A percentile compares a stretch with the other conserved stretches of the same genome.
phyloP scores from a whole-genome alignment of 2,797 vertebrate genomes.

The Lateolabrax maculatus region DNA sequence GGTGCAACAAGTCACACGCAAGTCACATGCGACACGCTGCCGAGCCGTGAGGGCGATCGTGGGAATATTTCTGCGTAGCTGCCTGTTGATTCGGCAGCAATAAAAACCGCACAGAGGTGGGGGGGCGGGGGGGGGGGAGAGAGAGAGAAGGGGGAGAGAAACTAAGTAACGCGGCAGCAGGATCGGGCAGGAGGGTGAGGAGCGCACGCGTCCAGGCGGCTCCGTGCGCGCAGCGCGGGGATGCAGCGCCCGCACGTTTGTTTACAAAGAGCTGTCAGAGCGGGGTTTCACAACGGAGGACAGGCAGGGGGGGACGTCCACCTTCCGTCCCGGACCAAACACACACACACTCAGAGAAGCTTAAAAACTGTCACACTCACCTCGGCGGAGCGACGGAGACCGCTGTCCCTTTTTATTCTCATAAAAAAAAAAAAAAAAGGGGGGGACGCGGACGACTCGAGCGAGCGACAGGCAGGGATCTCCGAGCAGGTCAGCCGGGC shows the following conservation, averaged over 20 bases:
- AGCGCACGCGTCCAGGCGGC: no score
- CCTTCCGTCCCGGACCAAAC: background rate
- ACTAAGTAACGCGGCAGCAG: background rate
- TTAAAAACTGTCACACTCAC: constrained; percentile 69
- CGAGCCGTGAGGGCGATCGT: background rate
- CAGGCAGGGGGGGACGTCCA: constrained; percentile 33
- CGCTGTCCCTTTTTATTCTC: constrained; percentile 66
- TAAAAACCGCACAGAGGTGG: background rate
- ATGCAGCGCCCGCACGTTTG: constrained; percentile 61
- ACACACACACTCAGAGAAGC: no score
- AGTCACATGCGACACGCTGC: constrained; percentile 16
- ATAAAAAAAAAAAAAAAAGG: constrained; percentile 32
- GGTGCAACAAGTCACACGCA: background rate
- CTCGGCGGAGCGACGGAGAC: constrained; percentile 67
- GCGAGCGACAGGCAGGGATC: constrained; percentile 55
- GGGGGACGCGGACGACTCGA: constrained; percentile 33
- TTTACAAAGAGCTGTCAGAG: constrained; percentile 78
- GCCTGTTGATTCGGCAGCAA: constrained; percentile 77
- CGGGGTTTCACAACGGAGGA: constrained; percentile 66
- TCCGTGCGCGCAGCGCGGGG: no score
- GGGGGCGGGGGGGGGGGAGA: background rate
- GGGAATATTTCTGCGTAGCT: background rate
- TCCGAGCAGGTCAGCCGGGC: constrained; percentile 61
- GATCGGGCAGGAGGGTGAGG: no score
- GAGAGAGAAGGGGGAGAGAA: background rate